phyloP scores from a whole-genome alignment of 2,888 invertebrate genomes.

The Drosophila aldrichi region DNA sequence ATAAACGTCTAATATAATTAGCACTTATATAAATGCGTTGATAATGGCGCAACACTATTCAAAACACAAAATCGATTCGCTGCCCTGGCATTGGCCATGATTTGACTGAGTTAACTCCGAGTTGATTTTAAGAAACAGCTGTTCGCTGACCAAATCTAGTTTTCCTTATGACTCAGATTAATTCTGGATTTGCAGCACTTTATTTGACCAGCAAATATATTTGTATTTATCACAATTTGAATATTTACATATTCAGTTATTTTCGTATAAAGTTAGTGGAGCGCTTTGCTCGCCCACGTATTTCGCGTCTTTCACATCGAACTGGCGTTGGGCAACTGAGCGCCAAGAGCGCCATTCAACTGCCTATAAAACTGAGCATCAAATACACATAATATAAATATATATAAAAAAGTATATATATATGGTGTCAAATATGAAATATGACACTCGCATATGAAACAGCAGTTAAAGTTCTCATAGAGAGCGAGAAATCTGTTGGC shows the following conservation, averaged over 20 bases:
- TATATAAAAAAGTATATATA: not conserved
- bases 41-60: constrained; percentile 78
- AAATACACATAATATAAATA: not conserved
- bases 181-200: not conserved
- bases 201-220: constrained; percentile 23
- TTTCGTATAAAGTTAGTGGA: constrained; percentile 7
- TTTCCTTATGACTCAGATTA: not conserved
- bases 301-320: constrained; percentile 68
- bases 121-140: not conserved
- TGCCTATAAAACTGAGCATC: constrained; percentile 35
- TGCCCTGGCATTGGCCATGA: constrained; percentile 32
- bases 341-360: constrained; percentile 44
- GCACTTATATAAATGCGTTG: constrained; percentile 77
- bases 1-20: constrained; percentile 77
- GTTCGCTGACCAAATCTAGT: not conserved
- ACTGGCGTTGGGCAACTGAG: constrained; percentile 71
- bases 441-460: constrained; percentile 30
- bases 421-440: constrained; percentile 30
- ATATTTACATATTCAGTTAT: constrained; percentile 4
- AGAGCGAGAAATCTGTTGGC: constrained; percentile 49
- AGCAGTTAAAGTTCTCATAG: constrained; percentile 25
- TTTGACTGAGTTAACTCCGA: not conserved
- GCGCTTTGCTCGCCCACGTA: constrained; percentile 16
- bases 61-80: constrained; percentile 78
- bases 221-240: not conserved